Evolutionary conservation across 2,113 vertebrate species (phyloP), one percentile per base, ranked within the genome.

Genomic region (Malaclemys terrapin): DNA sequence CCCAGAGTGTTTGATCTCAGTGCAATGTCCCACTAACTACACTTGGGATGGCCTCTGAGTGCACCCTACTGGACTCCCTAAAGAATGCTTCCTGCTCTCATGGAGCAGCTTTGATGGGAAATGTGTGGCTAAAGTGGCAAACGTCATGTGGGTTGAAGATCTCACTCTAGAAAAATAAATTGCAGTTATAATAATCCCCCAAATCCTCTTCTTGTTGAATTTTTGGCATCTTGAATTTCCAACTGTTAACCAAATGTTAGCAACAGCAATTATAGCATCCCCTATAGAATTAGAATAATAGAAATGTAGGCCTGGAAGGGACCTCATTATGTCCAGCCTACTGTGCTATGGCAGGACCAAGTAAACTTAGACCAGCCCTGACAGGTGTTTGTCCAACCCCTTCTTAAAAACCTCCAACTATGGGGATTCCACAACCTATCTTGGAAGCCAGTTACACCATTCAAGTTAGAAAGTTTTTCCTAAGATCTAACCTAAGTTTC

Each of bases 61-160:
- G 97, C 96, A 91, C 97, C 75, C 97, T 97, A 6, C 96, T 93
- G 97, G 96, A 85, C 83, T 91, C 69, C 89, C 53, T 69, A 22
- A 59, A 72, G 79, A 97, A 95, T 84, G 90, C 45, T 83, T 89
- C 69, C 80, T 35, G 62, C 52, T 87, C 45, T 91, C 69, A 5
- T 8, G 50, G 24, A 88, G 24, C 35, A 52, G 22, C 47, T 75
- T 52, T 27, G 14, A 24, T 3, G 20, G 10, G 0, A 35, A 88
- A 75, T 72, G 78, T 3, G 8, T 85, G 47, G 10, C 2, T n/a
- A 35, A 3, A 0, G 42, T 2, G 65, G 31, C 75, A 82, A 93
- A 87, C 42, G 1, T 45, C 10, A 13, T 25, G 2, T 1, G 12
- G 35, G 29, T 80, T 86, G 72, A 79, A 42, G 29, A 82, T 81